Evolutionary conservation across 35 echinoderm and acorn worm species (phyloP).

Genomic region (Ptychodera flava): DNA sequence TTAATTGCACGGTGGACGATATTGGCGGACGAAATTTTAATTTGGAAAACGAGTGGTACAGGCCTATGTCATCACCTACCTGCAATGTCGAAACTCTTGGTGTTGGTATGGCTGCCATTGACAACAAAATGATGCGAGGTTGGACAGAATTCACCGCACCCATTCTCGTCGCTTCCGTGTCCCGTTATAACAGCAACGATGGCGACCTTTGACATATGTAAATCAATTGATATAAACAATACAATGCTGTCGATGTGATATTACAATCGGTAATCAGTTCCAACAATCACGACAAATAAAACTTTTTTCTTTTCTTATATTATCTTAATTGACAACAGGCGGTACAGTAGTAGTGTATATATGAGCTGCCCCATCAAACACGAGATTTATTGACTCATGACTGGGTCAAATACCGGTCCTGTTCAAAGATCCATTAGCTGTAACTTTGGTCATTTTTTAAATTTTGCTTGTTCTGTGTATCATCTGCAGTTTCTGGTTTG

Average conservation of each 20-base stretch:
- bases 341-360: too few relatives aligned
- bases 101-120: slow-evolving; percentile 40
- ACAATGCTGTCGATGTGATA: background rate
- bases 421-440: too few relatives aligned
- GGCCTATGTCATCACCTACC: slow-evolving; percentile 26
- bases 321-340: too few relatives aligned
- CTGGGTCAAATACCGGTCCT: slow-evolving; percentile 7
- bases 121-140: slow-evolving; percentile 87
- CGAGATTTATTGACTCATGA: background rate
- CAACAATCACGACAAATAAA: background rate
- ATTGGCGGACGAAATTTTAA: too few relatives aligned
- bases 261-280: background rate
- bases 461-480: too few relatives aligned
- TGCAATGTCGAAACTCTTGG: slow-evolving; percentile 63
- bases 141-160: slow-evolving; percentile 82
- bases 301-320: too few relatives aligned
- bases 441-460: too few relatives aligned
- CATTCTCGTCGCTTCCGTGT: slow-evolving; percentile 84
- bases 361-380: background rate
- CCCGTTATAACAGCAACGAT: slow-evolving; percentile 68
- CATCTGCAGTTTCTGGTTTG: too few relatives aligned
- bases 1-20: too few relatives aligned
- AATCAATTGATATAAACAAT: background rate
- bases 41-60: too few relatives aligned
- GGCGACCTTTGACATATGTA: too few relatives aligned